A percentile compares a stretch with the other conserved stretches of the same genome.
Evolutionary conservation across 2,113 vertebrate species (phyloP).

Genomic region (Martes martes): DNA sequence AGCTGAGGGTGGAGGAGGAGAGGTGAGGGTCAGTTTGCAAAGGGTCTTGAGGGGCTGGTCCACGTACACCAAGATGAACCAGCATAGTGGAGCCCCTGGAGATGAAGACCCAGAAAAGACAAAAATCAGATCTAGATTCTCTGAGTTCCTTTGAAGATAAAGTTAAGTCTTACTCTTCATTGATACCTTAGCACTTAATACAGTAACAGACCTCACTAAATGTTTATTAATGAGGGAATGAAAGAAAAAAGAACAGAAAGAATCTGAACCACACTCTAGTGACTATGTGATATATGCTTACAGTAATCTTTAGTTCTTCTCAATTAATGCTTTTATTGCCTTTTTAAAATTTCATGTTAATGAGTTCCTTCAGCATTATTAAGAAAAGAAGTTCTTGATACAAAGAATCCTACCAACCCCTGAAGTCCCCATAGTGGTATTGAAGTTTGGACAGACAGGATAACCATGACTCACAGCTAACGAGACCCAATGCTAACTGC

Average conservation of each 20-base stretch:
- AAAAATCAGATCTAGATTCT: not conserved
- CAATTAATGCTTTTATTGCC: not conserved
- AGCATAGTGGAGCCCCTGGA: not conserved
- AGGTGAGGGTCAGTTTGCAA: not conserved
- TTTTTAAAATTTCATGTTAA: not conserved
- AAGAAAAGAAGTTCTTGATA: not conserved
- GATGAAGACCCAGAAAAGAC: not conserved
- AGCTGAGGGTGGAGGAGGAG: not conserved
- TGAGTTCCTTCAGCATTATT: not conserved
- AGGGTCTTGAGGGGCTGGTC: not conserved
- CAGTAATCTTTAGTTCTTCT: not conserved
- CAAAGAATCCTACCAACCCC: not conserved
- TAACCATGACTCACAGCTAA: no score
- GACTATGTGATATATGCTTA: not conserved
- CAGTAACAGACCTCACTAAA: not conserved
- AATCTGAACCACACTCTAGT: not conserved
- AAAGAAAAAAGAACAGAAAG: not conserved
- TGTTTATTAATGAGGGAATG: constrained; percentile 32
- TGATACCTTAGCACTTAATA: not conserved
- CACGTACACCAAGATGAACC: no score
- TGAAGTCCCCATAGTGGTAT: not conserved
- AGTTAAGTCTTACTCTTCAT: not conserved
- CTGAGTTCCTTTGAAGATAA: not conserved
- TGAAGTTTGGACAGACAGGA: not conserved
- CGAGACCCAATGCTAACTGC: not conserved